A percentile compares a stretch with the other conserved stretches of the same genome.
These are phyloP conservation scores for Melieria omissa DNA, from an alignment of 2,888 invertebrate species.

Conservation along the genomic window DNA sequence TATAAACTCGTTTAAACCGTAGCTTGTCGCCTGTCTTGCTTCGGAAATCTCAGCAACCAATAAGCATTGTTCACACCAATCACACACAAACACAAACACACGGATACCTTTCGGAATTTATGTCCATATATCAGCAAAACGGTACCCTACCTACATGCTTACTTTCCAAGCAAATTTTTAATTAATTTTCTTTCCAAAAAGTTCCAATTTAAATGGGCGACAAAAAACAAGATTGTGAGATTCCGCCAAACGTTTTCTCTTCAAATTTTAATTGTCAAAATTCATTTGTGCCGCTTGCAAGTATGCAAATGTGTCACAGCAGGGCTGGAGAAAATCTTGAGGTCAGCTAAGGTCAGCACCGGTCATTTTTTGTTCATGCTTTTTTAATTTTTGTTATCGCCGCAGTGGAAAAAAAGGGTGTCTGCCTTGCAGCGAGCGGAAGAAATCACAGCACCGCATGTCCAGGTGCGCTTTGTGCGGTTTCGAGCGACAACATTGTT, in stretches of 20 bases:
- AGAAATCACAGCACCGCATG: not conserved
- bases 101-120: no score
- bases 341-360: conserved; percentile 60
- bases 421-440: not conserved
- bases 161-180: conserved; percentile 9
- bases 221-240: conserved; percentile 2
- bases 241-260: conserved; percentile 6
- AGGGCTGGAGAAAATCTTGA: conserved; percentile 42
- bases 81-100: no score
- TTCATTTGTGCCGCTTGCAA: conserved; percentile 36
- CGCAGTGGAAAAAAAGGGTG: conserved; percentile 22
- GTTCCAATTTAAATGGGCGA: not conserved
- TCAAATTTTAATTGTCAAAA: conserved; percentile 41
- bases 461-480: conserved; percentile 33
- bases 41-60: no score
- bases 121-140: no score
- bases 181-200: conserved; percentile 22
- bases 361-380: conserved; percentile 44
- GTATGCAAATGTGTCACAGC: conserved; percentile 56
- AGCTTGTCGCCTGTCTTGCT: no score
- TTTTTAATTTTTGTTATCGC: not conserved
- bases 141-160: no score
- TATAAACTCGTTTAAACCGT: no score
- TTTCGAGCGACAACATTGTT: not conserved
- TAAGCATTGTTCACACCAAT: no score